phyloP scores from a whole-genome alignment of 2,113 vertebrate genomes.

The human region DNA sequence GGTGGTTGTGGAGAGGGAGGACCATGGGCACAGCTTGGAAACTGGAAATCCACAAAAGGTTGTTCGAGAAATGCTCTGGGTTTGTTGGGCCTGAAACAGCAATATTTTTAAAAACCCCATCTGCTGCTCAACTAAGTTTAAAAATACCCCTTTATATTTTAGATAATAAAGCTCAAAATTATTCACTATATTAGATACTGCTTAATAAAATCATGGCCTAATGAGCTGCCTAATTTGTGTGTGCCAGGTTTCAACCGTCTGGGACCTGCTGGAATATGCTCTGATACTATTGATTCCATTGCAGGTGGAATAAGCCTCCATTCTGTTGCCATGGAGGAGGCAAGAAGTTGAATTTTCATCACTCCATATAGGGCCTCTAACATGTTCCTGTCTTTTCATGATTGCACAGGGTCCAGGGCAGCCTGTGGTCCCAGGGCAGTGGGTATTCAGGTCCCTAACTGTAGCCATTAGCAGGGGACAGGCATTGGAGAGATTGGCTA shows the following conservation, averaged over 20 bases:
- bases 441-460: background rate
- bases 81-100: constrained; percentile 1
- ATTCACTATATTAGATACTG: constrained; percentile 22
- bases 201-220: constrained; percentile 48
- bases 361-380: background rate
- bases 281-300: background rate
- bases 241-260: background rate
- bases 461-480: background rate
- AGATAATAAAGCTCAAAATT: constrained; percentile 46
- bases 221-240: constrained; percentile 41
- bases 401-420: background rate
- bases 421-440: no score
- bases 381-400: background rate
- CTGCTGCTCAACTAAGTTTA: constrained; percentile 35
- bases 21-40: background rate
- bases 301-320: background rate
- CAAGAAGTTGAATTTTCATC: background rate
- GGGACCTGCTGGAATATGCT: background rate
- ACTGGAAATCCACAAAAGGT: background rate
- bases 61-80: background rate
- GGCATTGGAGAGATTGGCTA: background rate
- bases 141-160: constrained; percentile 56
- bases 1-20: no score
- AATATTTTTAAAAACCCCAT: constrained; percentile 33
- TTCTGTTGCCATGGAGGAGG: background rate